phyloP scores from a whole-genome alignment of 2,888 invertebrate species.

The Drosophila picticornis region DNA sequence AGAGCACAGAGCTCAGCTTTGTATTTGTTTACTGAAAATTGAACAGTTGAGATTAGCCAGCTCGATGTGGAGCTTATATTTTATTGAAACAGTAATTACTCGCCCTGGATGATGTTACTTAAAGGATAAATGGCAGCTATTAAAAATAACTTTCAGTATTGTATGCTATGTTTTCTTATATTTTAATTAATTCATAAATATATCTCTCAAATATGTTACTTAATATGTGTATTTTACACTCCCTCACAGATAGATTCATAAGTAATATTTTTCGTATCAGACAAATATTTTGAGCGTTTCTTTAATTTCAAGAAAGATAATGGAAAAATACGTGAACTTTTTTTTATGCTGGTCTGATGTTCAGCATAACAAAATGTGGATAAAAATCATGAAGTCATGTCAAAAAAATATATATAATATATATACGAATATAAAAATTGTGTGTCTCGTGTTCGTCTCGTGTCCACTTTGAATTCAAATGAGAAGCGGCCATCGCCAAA shows the following conservation, averaged over 20 bases:
- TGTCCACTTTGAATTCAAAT: background rate
- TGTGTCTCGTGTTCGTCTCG: background rate
- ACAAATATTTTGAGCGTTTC: background rate
- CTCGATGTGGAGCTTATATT: background rate
- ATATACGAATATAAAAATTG: background rate
- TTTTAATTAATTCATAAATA: background rate
- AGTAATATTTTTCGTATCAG: background rate
- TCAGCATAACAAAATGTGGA: background rate
- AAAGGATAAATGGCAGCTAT: background rate
- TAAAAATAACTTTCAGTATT: background rate
- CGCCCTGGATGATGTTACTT: too few species aligned
- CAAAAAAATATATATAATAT: background rate
- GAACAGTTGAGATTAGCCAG: background rate
- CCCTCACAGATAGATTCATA: background rate
- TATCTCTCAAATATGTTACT: background rate
- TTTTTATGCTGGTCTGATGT: background rate
- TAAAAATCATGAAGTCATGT: background rate
- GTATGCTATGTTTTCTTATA: background rate
- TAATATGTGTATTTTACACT: background rate
- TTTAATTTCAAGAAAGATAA: background rate
- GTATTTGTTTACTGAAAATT: background rate
- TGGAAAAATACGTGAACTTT: background rate
- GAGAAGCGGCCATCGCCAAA: slow-evolving; percentile 6
- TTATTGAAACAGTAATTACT: background rate
- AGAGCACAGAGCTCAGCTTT: background rate